These are phyloP conservation scores for Mus spicilegus DNA, from an alignment of 2,113 vertebrate species.

Conservation along the genomic window DNA sequence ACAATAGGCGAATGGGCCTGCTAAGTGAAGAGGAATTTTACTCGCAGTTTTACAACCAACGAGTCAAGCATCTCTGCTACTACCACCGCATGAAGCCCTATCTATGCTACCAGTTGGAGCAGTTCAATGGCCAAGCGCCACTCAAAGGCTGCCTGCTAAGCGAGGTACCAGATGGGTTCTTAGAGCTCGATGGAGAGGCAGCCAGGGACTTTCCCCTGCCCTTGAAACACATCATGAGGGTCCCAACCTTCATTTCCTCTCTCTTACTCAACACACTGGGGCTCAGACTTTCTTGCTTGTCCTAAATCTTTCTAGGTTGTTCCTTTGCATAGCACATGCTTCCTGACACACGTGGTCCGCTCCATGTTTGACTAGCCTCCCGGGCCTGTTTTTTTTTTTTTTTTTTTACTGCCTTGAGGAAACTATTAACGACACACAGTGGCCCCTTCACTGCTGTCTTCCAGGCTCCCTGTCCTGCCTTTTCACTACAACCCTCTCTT, in stretches of 20 bases:
- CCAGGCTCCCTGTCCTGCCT: neutral
- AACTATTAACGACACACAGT: rapidly evolving
- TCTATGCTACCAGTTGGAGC: constrained; percentile 58
- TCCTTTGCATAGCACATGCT: neutral
- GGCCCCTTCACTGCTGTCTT: neutral
- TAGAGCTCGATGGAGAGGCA: neutral
- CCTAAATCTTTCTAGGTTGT: neutral
- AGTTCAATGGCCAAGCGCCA: rapidly evolving
- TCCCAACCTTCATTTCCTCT: neutral
- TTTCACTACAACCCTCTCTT: neutral
- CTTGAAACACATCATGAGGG: rapidly evolving
- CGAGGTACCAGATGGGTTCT: neutral
- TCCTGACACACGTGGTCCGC: neutral
- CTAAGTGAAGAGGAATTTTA: neutral
- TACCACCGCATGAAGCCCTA: neutral
- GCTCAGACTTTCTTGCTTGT: neutral
- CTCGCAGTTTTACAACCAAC: constrained; percentile 50
- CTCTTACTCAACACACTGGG: neutral
- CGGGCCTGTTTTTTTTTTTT: neutral
- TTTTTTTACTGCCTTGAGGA: neutral
- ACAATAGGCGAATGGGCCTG: neutral
- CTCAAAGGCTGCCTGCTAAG: neutral
- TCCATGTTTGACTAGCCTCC: neutral
- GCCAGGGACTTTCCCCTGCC: neutral
- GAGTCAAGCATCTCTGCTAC: neutral